These are phyloP conservation scores for Myoxocephalus aenaeus DNA, from an alignment of 2,797 vertebrate genomes.

Conservation along the genomic window DNA sequence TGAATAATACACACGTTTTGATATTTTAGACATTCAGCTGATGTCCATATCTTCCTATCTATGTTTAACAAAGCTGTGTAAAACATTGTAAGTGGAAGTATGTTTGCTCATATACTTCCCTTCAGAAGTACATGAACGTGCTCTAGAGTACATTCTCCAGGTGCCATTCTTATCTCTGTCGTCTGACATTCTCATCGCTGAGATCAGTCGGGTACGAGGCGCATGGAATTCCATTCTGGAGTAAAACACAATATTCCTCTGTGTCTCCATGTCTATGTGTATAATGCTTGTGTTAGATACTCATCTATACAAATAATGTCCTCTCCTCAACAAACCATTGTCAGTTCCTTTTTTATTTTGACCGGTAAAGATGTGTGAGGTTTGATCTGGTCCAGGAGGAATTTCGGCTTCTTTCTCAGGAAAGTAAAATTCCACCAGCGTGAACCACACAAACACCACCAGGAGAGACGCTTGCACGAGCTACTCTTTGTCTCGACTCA, in stretches of 20 bases:
- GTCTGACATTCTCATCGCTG: conserved; percentile 61
- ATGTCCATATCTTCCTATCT: conserved; percentile 3
- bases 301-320: conserved; percentile 28
- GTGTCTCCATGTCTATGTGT: conserved; percentile 23
- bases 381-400: neutral
- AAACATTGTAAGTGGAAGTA: conserved; percentile 1
- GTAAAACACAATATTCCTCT: conserved; percentile 33
- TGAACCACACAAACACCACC: conserved; percentile 8
- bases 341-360: conserved; percentile 1
- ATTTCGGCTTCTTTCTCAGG: conserved; percentile 39
- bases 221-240: conserved; percentile 59
- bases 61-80: neutral
- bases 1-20: conserved; percentile 5
- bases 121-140: conserved; percentile 22
- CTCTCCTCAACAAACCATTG: conserved; percentile 4
- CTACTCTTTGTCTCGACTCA: conserved; percentile 42
- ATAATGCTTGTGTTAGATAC: conserved; percentile 32
- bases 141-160: conserved; percentile 62
- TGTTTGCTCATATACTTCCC: conserved; percentile 47
- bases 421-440: neutral
- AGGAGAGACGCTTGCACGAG: conserved; percentile 29
- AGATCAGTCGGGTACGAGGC: conserved; percentile 58
- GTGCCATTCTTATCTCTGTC: conserved; percentile 75
- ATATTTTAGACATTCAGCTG: conserved; percentile 5
- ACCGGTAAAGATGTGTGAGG: conserved; percentile 14